phyloP scores from a whole-genome alignment of 1,140 invertebrate species.

The Drosophila nikananu region DNA sequence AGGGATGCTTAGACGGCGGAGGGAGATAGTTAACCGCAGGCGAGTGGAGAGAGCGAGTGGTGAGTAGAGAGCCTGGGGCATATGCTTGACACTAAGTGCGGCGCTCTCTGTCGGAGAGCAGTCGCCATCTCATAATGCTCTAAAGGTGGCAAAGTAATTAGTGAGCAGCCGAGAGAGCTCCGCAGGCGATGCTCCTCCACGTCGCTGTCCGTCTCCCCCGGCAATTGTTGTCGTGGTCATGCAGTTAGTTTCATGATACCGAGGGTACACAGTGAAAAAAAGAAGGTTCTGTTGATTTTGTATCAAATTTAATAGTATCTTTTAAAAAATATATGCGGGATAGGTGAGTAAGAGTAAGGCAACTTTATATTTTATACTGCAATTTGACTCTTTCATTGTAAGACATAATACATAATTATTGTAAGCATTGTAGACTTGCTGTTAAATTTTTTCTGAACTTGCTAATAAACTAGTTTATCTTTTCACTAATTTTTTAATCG shows the following conservation, averaged over 20 bases:
- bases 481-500: no score
- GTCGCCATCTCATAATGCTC: constrained; percentile 51
- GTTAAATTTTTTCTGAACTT: no score
- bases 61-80: constrained; percentile 52
- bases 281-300: rapidly evolving
- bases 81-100: constrained; percentile 73
- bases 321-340: not conserved
- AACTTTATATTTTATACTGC: not conserved
- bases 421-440: no score
- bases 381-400: not conserved
- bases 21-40: constrained; percentile 58
- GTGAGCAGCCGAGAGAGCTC: constrained; percentile 64
- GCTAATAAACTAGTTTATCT: no score
- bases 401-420: no score
- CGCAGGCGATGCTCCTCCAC: constrained; percentile 12
- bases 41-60: not conserved
- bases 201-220: not conserved
- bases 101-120: constrained; percentile 31
- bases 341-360: no score
- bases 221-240: constrained; percentile 48
- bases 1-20: constrained; percentile 10
- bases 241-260: constrained; percentile 43
- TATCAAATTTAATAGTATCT: no score
- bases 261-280: not conserved
- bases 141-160: constrained; percentile 80